Evolutionary conservation across 2,888 invertebrate genomes (phyloP).

Genomic region (Colostygia pectinataria): DNA sequence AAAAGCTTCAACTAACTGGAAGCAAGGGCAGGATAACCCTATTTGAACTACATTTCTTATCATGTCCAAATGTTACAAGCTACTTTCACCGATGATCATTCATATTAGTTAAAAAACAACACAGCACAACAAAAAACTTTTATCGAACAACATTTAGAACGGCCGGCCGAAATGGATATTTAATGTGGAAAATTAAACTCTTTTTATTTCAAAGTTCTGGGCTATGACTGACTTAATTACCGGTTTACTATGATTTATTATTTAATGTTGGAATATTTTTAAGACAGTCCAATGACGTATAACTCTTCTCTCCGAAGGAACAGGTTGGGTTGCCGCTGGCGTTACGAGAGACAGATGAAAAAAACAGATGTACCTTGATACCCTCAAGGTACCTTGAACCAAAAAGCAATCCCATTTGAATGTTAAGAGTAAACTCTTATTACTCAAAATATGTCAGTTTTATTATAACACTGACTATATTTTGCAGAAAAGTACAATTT

Average conservation of each 20-base stretch:
- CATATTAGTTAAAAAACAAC: conserved; percentile 10
- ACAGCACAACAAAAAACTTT: conserved; percentile 24
- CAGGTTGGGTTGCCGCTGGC: conserved; percentile 74
- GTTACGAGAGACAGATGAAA: conserved; percentile 46
- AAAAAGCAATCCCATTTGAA: no score
- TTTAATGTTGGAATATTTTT: conserved; percentile 78
- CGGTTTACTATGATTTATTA: conserved; percentile 81
- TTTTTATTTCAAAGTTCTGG: conserved; percentile 73
- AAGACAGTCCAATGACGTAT: conserved; percentile 76
- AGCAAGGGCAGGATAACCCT: no score
- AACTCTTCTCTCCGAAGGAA: conserved; percentile 63
- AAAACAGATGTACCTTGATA: conserved; percentile 7
- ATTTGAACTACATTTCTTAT: conserved; percentile 5
- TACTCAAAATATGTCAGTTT: no score
- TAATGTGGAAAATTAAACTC: conserved; percentile 80
- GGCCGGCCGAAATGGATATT: conserved; percentile 65
- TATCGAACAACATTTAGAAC: conserved; percentile 35
- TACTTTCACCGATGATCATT: conserved; percentile 14
- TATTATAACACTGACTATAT: no score
- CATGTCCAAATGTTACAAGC: conserved; percentile 23
- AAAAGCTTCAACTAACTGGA: no score
- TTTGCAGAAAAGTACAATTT: no score
- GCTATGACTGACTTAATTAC: conserved; percentile 82
- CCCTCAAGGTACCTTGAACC: no score
- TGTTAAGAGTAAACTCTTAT: no score